phyloP scores from a whole-genome alignment of 2,888 invertebrate genomes.

The Diloba caeruleocephala region DNA sequence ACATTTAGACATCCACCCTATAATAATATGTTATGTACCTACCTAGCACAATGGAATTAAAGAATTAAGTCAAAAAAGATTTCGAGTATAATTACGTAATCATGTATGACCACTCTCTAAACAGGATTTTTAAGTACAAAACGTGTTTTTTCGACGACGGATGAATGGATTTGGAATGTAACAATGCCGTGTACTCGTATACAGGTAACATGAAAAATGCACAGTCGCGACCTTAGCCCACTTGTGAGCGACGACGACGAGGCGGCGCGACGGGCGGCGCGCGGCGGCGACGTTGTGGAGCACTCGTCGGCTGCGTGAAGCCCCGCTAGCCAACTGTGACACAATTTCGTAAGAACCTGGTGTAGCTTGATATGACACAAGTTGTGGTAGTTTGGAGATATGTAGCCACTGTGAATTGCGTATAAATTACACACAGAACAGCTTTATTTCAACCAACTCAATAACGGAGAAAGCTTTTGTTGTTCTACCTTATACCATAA shows the following conservation, averaged over 20 bases:
- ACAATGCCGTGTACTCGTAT: constrained; percentile 50
- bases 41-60: constrained; percentile 11
- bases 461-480: not conserved
- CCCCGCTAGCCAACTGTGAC: constrained; percentile 49
- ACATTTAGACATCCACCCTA: constrained; percentile 11
- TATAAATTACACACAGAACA: constrained; percentile 19
- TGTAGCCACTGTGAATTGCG: constrained; percentile 27
- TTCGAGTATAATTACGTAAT: constrained; percentile 44
- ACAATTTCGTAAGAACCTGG: constrained; percentile 49
- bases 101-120: constrained; percentile 42
- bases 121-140: constrained; percentile 53
- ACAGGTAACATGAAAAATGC: constrained; percentile 75
- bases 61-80: constrained; percentile 18
- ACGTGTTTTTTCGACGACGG: constrained; percentile 49
- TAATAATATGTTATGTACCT: constrained; percentile 3
- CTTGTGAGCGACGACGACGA: constrained; percentile 64
- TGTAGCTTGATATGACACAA: constrained; percentile 52
- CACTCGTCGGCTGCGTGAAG: constrained; percentile 52
- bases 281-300: constrained; percentile 40
- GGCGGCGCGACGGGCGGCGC: constrained; percentile 39
- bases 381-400: constrained; percentile 35
- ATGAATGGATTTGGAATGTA: constrained; percentile 56
- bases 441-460: constrained; percentile 23
- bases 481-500: not conserved
- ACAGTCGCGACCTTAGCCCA: constrained; percentile 82